Conservation (phyloP, 2,888 invertebrate species). For the Eupeodes latifasciatus region DNA sequence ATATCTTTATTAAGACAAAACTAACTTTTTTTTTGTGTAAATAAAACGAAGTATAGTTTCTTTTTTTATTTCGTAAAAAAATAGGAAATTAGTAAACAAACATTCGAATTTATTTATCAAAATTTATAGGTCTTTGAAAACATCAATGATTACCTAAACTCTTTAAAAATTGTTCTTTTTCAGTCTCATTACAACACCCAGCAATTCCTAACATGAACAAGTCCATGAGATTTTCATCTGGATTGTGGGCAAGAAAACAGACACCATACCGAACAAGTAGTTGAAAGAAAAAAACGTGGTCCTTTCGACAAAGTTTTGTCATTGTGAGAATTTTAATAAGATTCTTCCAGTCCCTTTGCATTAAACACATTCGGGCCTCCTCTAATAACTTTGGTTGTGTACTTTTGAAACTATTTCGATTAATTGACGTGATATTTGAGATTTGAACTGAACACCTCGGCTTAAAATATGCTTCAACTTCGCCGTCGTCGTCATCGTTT, state of each 20-base stretch:
- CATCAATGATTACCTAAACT: conserved; percentile 34
- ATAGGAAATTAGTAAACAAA: no score
- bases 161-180: conserved; percentile 40
- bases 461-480: not conserved
- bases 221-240: conserved; percentile 46
- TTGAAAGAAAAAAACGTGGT: conserved; percentile 43
- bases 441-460: conserved; percentile 43
- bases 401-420: conserved; percentile 22
- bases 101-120: no score
- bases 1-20: no score
- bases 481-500: not conserved
- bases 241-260: conserved; percentile 42
- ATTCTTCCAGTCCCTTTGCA: conserved; percentile 65
- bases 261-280: conserved; percentile 55
- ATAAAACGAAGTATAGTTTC: no score
- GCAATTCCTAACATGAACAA: conserved; percentile 47
- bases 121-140: no score
- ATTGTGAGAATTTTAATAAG: conserved; percentile 42
- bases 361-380: conserved; percentile 50
- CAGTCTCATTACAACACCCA: conserved; percentile 20
- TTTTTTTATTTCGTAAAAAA: no score
- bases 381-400: conserved; percentile 26
- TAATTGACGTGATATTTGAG: conserved; percentile 23
- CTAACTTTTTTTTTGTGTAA: no score
- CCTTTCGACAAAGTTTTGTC: not conserved